These are phyloP conservation scores for Nesoenas mayeri DNA, from an alignment of 2,113 vertebrate species.

Conservation along the genomic window DNA sequence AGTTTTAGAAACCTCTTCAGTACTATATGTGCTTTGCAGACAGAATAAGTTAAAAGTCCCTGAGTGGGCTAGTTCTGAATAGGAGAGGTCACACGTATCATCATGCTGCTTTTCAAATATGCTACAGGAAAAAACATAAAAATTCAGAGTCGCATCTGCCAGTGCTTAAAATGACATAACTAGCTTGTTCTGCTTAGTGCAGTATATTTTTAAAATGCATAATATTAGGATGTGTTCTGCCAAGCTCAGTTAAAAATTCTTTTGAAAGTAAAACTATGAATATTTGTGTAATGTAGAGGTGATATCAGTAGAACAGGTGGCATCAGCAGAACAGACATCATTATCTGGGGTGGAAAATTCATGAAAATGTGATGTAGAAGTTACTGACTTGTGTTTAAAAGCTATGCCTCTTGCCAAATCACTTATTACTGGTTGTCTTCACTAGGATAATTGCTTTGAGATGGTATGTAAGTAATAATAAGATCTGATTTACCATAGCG, in stretches of 20 bases:
- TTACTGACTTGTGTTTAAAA: background rate
- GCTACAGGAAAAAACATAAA: background rate
- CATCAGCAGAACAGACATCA: background rate
- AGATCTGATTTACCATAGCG: background rate
- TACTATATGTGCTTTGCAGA: background rate
- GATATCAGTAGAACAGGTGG: background rate
- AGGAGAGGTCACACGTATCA: background rate
- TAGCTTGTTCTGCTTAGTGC: background rate
- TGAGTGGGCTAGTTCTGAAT: background rate
- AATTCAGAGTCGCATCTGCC: background rate
- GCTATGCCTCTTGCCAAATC: background rate
- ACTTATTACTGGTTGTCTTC: background rate
- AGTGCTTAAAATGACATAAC: background rate
- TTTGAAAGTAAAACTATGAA: background rate
- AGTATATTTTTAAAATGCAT: background rate
- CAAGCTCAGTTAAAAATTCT: background rate
- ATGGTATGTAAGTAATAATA: background rate
- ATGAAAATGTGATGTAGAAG: background rate
- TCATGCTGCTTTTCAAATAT: background rate
- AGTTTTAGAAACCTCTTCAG: background rate
- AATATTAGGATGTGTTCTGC: background rate
- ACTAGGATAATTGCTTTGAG: background rate
- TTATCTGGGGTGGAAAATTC: background rate
- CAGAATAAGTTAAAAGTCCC: background rate
- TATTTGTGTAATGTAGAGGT: background rate